These are phyloP conservation scores for Gryllus longicercus DNA, from an alignment of 2,888 invertebrate species.

Conservation along the genomic window DNA sequence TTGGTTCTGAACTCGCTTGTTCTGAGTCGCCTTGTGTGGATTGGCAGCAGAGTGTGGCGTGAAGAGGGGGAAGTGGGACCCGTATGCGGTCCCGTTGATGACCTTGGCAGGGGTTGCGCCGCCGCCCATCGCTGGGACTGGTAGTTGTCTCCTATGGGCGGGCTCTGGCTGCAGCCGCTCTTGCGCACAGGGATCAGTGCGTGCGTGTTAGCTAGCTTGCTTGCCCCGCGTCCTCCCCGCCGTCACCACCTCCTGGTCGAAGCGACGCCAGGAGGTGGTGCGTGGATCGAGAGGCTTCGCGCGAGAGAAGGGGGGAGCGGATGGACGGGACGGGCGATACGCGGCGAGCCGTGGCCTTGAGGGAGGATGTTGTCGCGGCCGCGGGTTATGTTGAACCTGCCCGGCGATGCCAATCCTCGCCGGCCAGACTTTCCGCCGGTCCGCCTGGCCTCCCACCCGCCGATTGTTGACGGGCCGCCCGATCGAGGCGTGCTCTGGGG, in stretches of 20 bases:
- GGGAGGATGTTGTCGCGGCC: conserved; percentile 27
- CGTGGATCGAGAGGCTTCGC: conserved; percentile 32
- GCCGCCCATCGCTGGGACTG: background rate
- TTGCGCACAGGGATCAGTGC: background rate
- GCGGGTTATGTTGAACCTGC: conserved; percentile 1
- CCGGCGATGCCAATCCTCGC: background rate
- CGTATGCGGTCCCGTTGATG: conserved; percentile 17
- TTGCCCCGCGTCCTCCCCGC: too few relatives aligned
- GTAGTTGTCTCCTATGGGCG: background rate
- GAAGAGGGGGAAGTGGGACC: background rate
- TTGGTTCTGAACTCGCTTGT: background rate
- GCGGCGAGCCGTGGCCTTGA: conserved; percentile 37
- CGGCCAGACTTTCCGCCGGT: conserved; percentile 34
- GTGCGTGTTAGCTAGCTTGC: too few relatives aligned
- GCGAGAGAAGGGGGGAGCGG: conserved; percentile 34
- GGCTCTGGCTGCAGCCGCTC: background rate
- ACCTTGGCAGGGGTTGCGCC: conserved; percentile 1
- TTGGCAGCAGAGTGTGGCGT: background rate
- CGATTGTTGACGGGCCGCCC: conserved; percentile 32
- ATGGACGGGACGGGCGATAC: conserved; percentile 35
- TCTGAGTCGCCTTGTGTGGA: background rate
- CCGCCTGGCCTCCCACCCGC: conserved; percentile 40
- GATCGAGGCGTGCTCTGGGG: too few relatives aligned
- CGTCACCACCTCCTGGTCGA: too few relatives aligned
- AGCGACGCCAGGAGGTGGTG: conserved; percentile 18